Percentiles rank a stretch among this genome's conserved stretches.
Conservation (phyloP, 2,797 vertebrate genomes). For the Sandelia bainsii region DNA sequence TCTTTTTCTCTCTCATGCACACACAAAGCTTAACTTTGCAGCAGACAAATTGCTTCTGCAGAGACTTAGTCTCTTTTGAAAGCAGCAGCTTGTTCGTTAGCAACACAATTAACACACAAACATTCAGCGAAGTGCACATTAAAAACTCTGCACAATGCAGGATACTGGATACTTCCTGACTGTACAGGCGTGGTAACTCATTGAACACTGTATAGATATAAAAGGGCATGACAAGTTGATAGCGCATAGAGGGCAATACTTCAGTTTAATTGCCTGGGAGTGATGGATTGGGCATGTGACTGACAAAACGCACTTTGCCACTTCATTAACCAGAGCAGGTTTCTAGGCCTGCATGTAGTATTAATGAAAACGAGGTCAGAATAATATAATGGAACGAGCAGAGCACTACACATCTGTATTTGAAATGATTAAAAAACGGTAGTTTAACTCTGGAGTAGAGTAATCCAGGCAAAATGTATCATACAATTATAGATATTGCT, state of each 20-base stretch:
- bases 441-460: conserved; percentile 11
- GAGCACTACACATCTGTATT: not conserved
- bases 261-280: conserved; percentile 59
- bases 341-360: conserved; percentile 6
- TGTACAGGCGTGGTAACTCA: conserved; percentile 4
- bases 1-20: not conserved
- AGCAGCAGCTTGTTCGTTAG: conserved; percentile 12
- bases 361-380: conserved; percentile 28
- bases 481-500: not conserved
- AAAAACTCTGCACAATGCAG: conserved; percentile 7
- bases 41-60: not conserved
- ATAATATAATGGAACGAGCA: conserved; percentile 4
- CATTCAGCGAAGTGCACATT: not conserved
- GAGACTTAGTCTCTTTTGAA: not conserved
- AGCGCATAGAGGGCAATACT: conserved; percentile 42
- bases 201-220: conserved; percentile 9
- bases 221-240: conserved; percentile 30
- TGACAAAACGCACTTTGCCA: conserved; percentile 36
- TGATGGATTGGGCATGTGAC: conserved; percentile 27
- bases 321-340: conserved; percentile 42
- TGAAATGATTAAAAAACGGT: conserved; percentile 3
- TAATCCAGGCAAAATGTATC: not conserved
- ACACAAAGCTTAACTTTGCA: not conserved
- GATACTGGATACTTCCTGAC: conserved; percentile 23
- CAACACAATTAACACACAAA: conserved; percentile 1